Conservation (phyloP, 1,140 invertebrate species). For the Euura saliciscinereae region DNA sequence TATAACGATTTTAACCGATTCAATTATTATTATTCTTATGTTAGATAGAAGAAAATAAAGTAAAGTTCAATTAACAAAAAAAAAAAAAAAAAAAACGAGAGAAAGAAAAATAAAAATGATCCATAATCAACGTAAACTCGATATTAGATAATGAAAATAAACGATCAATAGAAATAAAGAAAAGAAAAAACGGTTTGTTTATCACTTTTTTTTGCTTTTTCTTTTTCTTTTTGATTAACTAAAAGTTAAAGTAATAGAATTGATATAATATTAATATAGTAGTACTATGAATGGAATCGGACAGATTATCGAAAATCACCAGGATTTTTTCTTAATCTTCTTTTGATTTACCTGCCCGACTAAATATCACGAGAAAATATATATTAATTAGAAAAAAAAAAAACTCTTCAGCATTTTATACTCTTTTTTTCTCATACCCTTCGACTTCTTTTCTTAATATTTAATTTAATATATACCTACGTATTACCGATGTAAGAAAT, state of each 20-base stretch:
- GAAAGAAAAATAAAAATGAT: slow-evolving; percentile 2
- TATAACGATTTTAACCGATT: too few species aligned
- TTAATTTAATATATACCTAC: background rate
- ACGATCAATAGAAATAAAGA: slow-evolving; percentile 9
- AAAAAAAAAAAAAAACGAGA: background rate
- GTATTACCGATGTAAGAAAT: slow-evolving; percentile 10
- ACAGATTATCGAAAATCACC: slow-evolving; percentile 5
- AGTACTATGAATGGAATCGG: slow-evolving; percentile 14
- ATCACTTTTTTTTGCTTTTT: background rate
- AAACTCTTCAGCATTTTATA: background rate
- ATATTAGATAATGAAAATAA: slow-evolving; percentile 21
- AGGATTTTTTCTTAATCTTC: background rate
- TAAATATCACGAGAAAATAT: slow-evolving; percentile 8
- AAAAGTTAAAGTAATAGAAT: slow-evolving; percentile 8
- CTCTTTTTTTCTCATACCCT: background rate
- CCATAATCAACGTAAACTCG: background rate
- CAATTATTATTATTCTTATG: too few species aligned
- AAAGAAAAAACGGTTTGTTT: background rate
- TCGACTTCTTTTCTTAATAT: background rate
- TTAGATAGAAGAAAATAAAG: too few species aligned
- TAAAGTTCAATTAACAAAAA: background rate
- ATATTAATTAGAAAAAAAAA: too few species aligned
- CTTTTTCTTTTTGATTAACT: background rate
- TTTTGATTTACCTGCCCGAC: background rate
- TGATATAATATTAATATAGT: slow-evolving; percentile 14